Conservation (phyloP, 2,113 vertebrate genomes). For the Apistogramma diplotaenia region DNA sequence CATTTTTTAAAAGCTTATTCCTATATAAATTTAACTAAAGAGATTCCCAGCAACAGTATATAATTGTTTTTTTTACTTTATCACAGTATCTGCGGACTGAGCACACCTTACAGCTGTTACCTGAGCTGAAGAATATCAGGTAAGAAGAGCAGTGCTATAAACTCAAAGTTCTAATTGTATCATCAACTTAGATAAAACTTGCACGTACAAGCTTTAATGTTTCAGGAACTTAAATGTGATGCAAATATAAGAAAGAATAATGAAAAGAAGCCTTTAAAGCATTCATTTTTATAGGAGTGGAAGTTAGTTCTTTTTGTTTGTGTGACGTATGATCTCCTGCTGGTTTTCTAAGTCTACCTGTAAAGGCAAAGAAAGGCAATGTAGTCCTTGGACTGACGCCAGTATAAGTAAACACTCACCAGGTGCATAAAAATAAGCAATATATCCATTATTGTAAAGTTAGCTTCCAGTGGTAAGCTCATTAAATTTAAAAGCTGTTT, state of each 20-base stretch:
- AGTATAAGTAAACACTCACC: background rate
- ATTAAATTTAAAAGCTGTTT: background rate
- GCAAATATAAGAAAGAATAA: background rate
- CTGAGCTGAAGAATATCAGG: constrained; percentile 45
- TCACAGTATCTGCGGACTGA: constrained; percentile 37
- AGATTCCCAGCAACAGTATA: background rate
- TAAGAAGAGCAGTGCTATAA: constrained; percentile 35
- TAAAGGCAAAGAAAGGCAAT: too few species aligned
- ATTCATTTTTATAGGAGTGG: too few species aligned
- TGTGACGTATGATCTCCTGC: too few species aligned
- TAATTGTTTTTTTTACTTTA: background rate
- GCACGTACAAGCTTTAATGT: background rate
- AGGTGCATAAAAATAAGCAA: background rate
- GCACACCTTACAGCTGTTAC: constrained; percentile 23
- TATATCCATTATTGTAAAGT: background rate
- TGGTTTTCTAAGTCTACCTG: too few species aligned
- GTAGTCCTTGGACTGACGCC: too few species aligned
- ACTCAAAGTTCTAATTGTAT: background rate
- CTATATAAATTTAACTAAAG: background rate
- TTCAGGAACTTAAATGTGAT: background rate
- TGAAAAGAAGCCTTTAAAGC: background rate
- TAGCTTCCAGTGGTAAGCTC: background rate
- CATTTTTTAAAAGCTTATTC: constrained; percentile 11
- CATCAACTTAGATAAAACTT: background rate
- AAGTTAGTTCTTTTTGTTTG: too few species aligned